Percentiles rank a stretch among this genome's conserved stretches.
Evolutionary conservation across 1,140 invertebrate species (phyloP).

Genomic region (Plodia interpunctella): DNA sequence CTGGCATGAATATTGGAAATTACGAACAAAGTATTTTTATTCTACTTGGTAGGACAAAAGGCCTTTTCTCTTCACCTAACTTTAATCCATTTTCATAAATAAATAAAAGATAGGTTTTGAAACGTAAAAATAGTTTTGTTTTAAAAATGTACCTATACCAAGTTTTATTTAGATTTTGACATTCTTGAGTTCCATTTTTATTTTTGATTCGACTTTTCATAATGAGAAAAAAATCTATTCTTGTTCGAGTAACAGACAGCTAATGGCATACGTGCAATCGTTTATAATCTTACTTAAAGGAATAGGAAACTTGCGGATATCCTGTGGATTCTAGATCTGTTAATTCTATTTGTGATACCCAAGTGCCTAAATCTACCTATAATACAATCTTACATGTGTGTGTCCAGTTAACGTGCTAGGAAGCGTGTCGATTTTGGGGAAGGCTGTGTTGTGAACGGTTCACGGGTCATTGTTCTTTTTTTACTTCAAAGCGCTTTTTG

Average conservation of each 20-base stretch:
- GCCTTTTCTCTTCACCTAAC: background rate
- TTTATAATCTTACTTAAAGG: too few relatives aligned
- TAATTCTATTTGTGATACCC: background rate
- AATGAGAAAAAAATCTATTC: too few relatives aligned
- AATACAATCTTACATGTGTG: background rate
- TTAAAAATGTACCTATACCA: too few relatives aligned
- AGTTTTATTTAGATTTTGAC: too few relatives aligned
- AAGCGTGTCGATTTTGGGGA: background rate
- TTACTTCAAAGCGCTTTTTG: conserved; percentile 1
- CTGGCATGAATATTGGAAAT: background rate
- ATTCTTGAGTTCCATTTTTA: too few relatives aligned
- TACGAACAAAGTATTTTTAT: background rate
- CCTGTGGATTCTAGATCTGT: background rate
- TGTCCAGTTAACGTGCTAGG: background rate
- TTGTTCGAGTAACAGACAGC: too few relatives aligned
- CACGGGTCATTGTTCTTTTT: background rate
- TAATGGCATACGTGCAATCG: too few relatives aligned
- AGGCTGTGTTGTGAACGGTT: background rate
- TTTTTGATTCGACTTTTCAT: too few relatives aligned
- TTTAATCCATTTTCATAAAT: background rate
- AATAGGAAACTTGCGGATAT: too few relatives aligned
- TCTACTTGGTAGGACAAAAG: background rate
- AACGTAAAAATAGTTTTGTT: too few relatives aligned
- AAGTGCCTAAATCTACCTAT: background rate
- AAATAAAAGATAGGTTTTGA: background rate